Evolutionary conservation across 1,140 invertebrate species (phyloP).

Genomic region (Marisa cornuarietis): DNA sequence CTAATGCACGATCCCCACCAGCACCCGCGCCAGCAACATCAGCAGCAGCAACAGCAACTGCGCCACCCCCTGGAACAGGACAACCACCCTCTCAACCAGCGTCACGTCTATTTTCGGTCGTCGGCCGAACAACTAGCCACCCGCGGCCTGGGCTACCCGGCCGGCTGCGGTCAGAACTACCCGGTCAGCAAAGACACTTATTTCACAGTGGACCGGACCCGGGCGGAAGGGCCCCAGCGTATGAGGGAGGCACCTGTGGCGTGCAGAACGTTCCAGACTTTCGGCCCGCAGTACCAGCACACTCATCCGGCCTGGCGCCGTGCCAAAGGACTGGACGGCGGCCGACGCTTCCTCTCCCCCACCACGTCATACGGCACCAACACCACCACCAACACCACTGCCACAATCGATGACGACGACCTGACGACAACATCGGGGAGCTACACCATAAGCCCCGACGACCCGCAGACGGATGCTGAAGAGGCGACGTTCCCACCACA

Average conservation of each 20-base stretch:
- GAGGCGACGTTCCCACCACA: conserved; percentile 14
- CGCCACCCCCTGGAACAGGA: background rate
- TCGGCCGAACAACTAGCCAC: conserved; percentile 27
- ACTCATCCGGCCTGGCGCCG: conserved; percentile 25
- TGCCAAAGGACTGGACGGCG: conserved; percentile 25
- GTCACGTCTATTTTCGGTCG: conserved; percentile 24
- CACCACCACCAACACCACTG: conserved; percentile 4
- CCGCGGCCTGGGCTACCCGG: conserved; percentile 21
- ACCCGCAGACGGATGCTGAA: conserved; percentile 16
- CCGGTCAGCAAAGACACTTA: conserved; percentile 4
- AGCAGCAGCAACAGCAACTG: conserved; percentile 7
- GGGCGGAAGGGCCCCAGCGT: conserved; percentile 9
- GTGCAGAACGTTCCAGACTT: conserved; percentile 22
- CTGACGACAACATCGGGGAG: conserved; percentile 58
- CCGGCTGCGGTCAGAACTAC: conserved; percentile 4
- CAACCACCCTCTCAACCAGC: conserved; percentile 2
- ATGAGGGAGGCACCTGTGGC: background rate
- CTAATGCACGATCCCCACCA: background rate
- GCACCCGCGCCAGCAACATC: background rate
- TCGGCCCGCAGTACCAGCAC: conserved; percentile 15
- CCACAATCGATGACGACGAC: conserved; percentile 45
- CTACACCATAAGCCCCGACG: conserved; percentile 53
- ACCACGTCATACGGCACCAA: background rate
- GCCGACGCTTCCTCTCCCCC: conserved; percentile 19
- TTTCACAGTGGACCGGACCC: conserved; percentile 1